A percentile compares a stretch with the other conserved stretches of the same genome.
These are phyloP conservation scores for Valencia hispanica DNA, from an alignment of 2,797 vertebrate species.

Conservation along the genomic window DNA sequence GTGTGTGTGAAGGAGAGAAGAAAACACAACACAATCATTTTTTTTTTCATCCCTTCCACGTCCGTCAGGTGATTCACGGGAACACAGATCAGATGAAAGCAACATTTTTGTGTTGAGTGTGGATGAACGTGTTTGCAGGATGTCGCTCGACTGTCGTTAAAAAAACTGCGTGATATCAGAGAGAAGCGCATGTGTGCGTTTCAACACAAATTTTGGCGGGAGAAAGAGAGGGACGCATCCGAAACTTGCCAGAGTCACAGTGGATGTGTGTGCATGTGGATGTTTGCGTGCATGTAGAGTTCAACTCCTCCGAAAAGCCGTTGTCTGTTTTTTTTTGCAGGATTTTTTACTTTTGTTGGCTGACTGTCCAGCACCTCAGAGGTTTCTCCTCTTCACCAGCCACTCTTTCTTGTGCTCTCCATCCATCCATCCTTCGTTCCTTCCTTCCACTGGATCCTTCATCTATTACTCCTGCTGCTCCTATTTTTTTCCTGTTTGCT, in stretches of 20 bases:
- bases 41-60: constrained; percentile 42
- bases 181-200: constrained; percentile 30
- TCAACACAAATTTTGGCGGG: constrained; percentile 53
- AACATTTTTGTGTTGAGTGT: constrained; percentile 43
- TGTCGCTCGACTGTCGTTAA: constrained; percentile 68
- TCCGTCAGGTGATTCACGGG: constrained; percentile 67
- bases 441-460: constrained; percentile 60
- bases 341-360: constrained; percentile 21
- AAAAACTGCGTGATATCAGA: constrained; percentile 64
- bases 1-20: constrained; percentile 29
- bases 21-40: constrained; percentile 41
- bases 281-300: constrained; percentile 48
- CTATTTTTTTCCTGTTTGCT: constrained; percentile 69
- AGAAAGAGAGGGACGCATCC: constrained; percentile 55
- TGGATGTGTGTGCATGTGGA: constrained; percentile 23
- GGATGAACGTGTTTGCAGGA: constrained; percentile 26
- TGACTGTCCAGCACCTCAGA: constrained; percentile 48
- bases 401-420: constrained; percentile 41
- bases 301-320: constrained; percentile 55
- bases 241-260: constrained; percentile 42
- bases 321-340: constrained; percentile 34
- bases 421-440: constrained; percentile 48
- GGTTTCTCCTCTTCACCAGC: constrained; percentile 50
- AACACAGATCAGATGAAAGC: constrained; percentile 69
- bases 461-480: constrained; percentile 53